Evolutionary conservation across 1,140 invertebrate genomes (phyloP).

Genomic region (Heliothis virescens): DNA sequence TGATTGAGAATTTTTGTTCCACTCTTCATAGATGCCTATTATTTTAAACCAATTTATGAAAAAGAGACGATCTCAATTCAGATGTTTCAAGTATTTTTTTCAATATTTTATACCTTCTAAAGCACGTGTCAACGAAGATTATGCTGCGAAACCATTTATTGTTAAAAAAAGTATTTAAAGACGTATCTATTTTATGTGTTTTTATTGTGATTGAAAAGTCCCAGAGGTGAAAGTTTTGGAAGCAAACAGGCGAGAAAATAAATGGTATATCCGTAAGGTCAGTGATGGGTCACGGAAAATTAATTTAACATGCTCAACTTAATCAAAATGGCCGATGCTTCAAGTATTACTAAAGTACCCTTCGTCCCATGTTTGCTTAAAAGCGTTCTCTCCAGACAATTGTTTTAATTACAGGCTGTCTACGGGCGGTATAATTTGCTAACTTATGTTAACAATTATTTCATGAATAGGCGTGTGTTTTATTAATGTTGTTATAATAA

Average conservation of each 20-base stretch:
- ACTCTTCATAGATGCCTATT: no score
- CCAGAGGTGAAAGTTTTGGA: conserved; percentile 13
- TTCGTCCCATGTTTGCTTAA: conserved; percentile 20
- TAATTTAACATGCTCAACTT: conserved; percentile 41
- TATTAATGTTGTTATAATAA: no score
- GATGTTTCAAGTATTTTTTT: no score
- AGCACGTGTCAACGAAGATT: no score
- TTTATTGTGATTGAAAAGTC: conserved; percentile 17
- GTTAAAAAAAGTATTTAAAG: not conserved
- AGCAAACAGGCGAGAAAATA: conserved; percentile 2
- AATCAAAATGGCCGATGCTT: conserved; percentile 28
- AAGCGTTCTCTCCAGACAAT: conserved; percentile 2
- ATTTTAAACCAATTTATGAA: no score
- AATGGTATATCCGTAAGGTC: conserved; percentile 27
- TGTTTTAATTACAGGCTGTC: conserved; percentile 16
- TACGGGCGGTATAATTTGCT: not conserved
- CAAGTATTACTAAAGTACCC: conserved; percentile 21
- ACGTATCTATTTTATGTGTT: not conserved
- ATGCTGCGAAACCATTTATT: no score
- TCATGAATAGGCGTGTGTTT: not conserved
- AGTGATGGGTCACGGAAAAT: conserved; percentile 30
- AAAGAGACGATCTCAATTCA: no score
- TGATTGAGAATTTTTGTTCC: no score
- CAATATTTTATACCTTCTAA: no score
- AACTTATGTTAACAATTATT: not conserved